phyloP scores from a whole-genome alignment of 2,113 vertebrate genomes.

The Pandion haliaetus region DNA sequence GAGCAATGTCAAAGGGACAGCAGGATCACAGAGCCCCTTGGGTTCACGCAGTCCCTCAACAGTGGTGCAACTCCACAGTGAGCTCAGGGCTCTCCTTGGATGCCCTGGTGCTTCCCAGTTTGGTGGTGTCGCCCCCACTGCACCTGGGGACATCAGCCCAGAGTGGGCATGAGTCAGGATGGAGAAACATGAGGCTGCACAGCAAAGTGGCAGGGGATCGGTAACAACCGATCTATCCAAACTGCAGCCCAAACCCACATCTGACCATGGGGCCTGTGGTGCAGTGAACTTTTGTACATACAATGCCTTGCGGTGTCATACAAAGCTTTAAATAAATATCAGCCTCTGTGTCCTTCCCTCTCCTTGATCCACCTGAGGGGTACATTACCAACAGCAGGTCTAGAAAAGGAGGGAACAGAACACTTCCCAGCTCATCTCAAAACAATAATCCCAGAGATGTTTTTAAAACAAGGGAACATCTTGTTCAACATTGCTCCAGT shows the following conservation, averaged over 20 bases:
- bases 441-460: background rate
- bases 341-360: background rate
- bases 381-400: background rate
- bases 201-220: background rate
- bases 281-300: background rate
- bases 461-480: background rate
- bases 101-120: background rate
- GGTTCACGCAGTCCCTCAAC: background rate
- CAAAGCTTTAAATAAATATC: background rate
- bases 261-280: rapidly evolving
- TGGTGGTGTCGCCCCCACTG: background rate
- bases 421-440: background rate
- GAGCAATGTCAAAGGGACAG: background rate
- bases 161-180: rapidly evolving
- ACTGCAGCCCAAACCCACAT: background rate
- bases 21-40: background rate
- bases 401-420: background rate
- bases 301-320: rapidly evolving
- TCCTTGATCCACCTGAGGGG: background rate
- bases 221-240: background rate
- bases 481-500: background rate
- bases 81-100: background rate
- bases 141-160: background rate
- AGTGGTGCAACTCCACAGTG: rapidly evolving
- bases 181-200: background rate